Evolutionary conservation across 2,888 invertebrate genomes (phyloP), one percentile per base, ranked within the genome.

Genomic region (Lochmaea capreae): DNA sequence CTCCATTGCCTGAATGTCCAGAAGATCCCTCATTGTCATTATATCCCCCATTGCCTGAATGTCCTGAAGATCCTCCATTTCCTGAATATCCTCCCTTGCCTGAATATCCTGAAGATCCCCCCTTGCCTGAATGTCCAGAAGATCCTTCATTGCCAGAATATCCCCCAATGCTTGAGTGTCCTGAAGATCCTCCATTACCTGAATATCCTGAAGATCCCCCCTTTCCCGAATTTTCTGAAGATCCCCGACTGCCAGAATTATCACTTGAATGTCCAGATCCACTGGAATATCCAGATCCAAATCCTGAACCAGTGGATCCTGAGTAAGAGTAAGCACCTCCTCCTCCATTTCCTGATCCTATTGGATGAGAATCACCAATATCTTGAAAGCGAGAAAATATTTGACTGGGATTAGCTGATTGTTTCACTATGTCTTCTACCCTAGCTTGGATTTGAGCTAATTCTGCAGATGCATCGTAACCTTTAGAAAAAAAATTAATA

Each of bases 301-400:
- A 54, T 16, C 54, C 54, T 0, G 54, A 54, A 54, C 54, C 54
- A n/a, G 54, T 54, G 3, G 62, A 63, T 43, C 62, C 62, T 63
- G 62, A 63, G 43, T 63, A 63, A 16, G 62, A 63, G 16, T 63
- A 42, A 16, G 62, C 39, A 42, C 62, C 43, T 16, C 39, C 46
- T 46, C 11, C 54, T 54, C 54, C 54, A 54, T 10, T 18, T 54
- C 43, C 43, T 1, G 62, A 18, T 42, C 62, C 62, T 62, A 16
- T 3, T 14, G 43, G 62, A 10, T 63, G 62, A 43, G 39, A 63
- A 18, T 39, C 62, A 16, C 12, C 42, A 3, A 42, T 63, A 43
- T 63, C 42, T 16, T 42, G 43, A 12, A 63, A 39, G 12, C 42
- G 62, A 63, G 62, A 16, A 18, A 63, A 43, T 42, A 63, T 42